Percentiles rank a stretch among this genome's conserved stretches.
phyloP scores from a whole-genome alignment of 2,113 vertebrate species.

The Gadus macrocephalus region DNA sequence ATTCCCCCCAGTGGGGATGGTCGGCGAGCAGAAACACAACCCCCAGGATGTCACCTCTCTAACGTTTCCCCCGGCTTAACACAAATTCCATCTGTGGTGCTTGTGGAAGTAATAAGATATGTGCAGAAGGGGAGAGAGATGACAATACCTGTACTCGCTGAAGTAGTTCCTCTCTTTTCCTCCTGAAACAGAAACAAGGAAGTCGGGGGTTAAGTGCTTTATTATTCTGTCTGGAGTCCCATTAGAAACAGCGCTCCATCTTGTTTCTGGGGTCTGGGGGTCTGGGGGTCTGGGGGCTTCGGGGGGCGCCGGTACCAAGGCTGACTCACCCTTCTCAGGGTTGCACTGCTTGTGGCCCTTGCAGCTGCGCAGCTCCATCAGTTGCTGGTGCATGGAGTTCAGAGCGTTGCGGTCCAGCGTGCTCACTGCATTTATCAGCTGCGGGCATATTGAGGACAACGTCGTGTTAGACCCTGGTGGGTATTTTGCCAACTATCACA shows the following conservation, averaged over 20 bases:
- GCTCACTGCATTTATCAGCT: conserved; percentile 91
- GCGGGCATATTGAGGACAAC: conserved; percentile 35
- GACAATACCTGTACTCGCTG: conserved; percentile 88
- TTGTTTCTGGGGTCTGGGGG: conserved; percentile 8
- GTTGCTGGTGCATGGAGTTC: conserved; percentile 86
- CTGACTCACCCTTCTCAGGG: conserved; percentile 82
- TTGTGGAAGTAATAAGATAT: conserved; percentile 45
- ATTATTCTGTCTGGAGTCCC: conserved; percentile 8
- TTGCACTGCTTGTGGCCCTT: conserved; percentile 93
- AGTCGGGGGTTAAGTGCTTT: conserved; percentile 21
- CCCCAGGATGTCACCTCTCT: conserved; percentile 26
- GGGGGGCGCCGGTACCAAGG: not conserved
- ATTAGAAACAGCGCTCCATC: conserved; percentile 16
- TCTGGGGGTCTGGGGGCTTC: not conserved
- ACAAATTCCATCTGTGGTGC: conserved; percentile 41
- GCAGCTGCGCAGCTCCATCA: conserved; percentile 90
- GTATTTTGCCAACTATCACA: conserved; percentile 5
- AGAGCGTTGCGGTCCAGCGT: conserved; percentile 83
- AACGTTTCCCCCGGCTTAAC: conserved; percentile 31
- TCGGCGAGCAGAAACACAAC: conserved; percentile 32
- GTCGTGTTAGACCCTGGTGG: conserved; percentile 16
- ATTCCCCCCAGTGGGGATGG: conserved; percentile 16
- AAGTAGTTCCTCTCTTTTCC: conserved; percentile 86
- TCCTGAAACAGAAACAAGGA: conserved; percentile 67
- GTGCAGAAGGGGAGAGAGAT: conserved; percentile 16